Evolutionary conservation across 2,113 vertebrate species (phyloP).

Genomic region (Seriola rivoliana): DNA sequence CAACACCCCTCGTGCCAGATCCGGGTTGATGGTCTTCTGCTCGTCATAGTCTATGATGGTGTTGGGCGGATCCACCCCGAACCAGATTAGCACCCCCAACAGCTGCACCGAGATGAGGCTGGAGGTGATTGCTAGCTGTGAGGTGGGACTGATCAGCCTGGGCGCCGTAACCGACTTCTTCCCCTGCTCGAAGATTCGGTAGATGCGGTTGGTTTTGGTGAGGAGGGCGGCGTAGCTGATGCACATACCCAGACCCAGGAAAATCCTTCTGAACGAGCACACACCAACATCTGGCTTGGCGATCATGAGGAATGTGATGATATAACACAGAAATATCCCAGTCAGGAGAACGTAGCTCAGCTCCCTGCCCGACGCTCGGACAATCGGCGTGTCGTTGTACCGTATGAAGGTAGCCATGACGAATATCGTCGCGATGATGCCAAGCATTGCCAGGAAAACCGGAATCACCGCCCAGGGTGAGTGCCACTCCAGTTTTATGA

Average conservation of each 20-base stretch:
- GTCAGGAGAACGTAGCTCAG: slow-evolving; percentile 95
- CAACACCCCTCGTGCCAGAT: slow-evolving; percentile 91
- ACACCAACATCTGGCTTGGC: slow-evolving; percentile 93
- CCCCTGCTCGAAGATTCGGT: slow-evolving; percentile 96
- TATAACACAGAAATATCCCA: slow-evolving; percentile 96
- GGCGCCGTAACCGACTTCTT: slow-evolving; percentile 96
- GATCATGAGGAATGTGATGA: slow-evolving; percentile 98
- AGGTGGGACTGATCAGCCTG: slow-evolving; percentile 94
- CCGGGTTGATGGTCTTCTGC: slow-evolving; percentile 92
- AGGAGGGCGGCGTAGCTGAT: slow-evolving; percentile 96
- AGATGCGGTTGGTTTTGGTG: slow-evolving; percentile 98
- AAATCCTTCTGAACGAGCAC: slow-evolving; percentile 93
- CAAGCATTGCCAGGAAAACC: slow-evolving; percentile 94
- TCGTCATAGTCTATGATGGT: slow-evolving; percentile 95
- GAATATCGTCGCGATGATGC: slow-evolving; percentile 93
- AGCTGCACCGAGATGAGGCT: slow-evolving; percentile 95
- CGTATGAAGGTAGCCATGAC: slow-evolving; percentile 95
- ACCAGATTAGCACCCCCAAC: slow-evolving; percentile 95
- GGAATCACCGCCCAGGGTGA: slow-evolving; percentile 96
- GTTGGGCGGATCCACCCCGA: slow-evolving; percentile 94
- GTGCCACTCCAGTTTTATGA: slow-evolving; percentile 95
- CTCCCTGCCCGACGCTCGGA: slow-evolving; percentile 93
- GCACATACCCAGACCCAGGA: slow-evolving; percentile 96
- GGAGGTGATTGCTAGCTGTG: slow-evolving; percentile 94
- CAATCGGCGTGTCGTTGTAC: slow-evolving; percentile 96